Conservation (phyloP, 2,113 vertebrate genomes). For the Mustelus asterias region DNA sequence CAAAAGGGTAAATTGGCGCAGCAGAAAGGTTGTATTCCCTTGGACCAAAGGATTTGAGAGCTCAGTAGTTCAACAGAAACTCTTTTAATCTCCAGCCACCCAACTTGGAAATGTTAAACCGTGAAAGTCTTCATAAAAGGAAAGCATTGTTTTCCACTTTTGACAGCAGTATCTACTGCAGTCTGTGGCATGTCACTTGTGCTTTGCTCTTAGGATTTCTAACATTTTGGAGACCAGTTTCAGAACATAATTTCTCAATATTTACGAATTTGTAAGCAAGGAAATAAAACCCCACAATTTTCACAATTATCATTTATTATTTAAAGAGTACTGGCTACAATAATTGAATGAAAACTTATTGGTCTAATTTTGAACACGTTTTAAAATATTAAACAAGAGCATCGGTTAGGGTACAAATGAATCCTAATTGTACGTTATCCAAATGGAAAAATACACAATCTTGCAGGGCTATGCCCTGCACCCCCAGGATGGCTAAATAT, state of each 20-base stretch:
- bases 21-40: constrained; percentile 47
- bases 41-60: constrained; percentile 57
- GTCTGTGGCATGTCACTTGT: neutral
- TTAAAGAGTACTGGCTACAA: neutral
- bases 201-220: neutral
- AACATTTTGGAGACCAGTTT: neutral
- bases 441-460: neutral
- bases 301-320: neutral
- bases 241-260: neutral
- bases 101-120: constrained; percentile 51
- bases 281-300: neutral
- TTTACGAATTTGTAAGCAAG: neutral
- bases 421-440: neutral
- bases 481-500: neutral
- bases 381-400: neutral
- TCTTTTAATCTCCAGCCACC: constrained; percentile 50
- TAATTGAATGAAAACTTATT: neutral
- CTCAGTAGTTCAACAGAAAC: constrained; percentile 55
- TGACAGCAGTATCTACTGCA: neutral
- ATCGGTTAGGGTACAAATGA: neutral
- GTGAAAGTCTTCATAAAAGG: constrained; percentile 51
- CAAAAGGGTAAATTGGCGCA: constrained; percentile 52
- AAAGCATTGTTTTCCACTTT: constrained; percentile 46
- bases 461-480: neutral
- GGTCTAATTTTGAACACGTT: constrained; percentile 6